Evolutionary conservation across 2,888 invertebrate species (phyloP), one percentile per base, ranked within the genome.

Genomic region (Neuroscelio doddi): DNA sequence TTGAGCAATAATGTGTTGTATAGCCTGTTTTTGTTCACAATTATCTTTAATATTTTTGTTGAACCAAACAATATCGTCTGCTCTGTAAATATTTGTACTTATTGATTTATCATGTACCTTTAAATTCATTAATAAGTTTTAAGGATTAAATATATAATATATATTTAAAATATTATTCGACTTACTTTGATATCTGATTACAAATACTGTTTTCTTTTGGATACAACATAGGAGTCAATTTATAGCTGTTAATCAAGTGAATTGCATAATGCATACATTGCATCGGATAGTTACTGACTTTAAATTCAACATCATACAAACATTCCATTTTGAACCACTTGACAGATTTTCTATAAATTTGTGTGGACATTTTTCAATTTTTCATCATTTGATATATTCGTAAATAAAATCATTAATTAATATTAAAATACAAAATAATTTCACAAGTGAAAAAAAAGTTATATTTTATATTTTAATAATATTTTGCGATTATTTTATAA

Each of bases 1-100:
- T 7, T 89, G 89, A 12, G 87, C 85, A 4, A 92, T 75, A 42
- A 93, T 92, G 72, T 91, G 90, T 47, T 85, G 79, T 0, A 95
- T 91, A 0, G 92, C 92, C 45, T 86, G 85, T 65, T 85, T 85
- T 75, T 93, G 93, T 70, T 90, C 88, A 0, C 79, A 72, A 82
- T 92, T 92, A 0, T 73, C 68, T 36, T 80, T 82, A 27, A 92
- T 85, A 0, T 64, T 59, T 16, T 69, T 30, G 66, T 87, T 84
- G 15, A 80, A 76, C 79, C 80, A 83, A 1, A 4, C 50, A 9
- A 3, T 30, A 5, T 30, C 30, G 3, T 9, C n/a, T n/a, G n/a
- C 30, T 3, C 30, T 30, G 4, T 3, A 30, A 30, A 30, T n/a
- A n/a, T n/a, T n/a, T n/a, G n/a, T n/a, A n/a, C n/a, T n/a, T n/a